These are phyloP conservation scores for Aplysina aerophoba DNA, from an alignment of 37 sponge, comb jelly and placozoan genomes.

Conservation along the genomic window DNA sequence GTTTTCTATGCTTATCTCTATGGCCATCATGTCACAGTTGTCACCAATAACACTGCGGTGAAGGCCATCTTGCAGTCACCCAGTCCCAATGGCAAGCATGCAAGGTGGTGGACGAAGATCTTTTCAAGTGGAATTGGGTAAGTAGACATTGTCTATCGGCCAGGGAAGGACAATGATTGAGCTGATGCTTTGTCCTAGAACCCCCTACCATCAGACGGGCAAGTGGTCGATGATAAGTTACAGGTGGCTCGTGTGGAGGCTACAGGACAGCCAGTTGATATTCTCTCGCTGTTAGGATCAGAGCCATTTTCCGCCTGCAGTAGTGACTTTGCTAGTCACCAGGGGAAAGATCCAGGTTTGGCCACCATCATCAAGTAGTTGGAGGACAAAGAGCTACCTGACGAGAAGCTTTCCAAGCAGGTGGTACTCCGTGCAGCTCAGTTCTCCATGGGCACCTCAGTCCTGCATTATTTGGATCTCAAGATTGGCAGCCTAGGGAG, in stretches of 20 bases:
- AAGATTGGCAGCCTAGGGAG: constrained; percentile 2
- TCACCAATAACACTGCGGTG: constrained; percentile 47
- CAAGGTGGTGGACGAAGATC: constrained; percentile 47
- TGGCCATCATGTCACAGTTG: constrained; percentile 31
- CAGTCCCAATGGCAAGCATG: constrained; percentile 42
- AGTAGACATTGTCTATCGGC: constrained; percentile 15
- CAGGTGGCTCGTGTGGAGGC: constrained; percentile 28
- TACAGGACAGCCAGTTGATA: neutral
- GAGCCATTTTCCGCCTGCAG: neutral
- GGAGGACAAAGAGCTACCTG: constrained; percentile 19
- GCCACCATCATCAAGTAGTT: constrained; percentile 24
- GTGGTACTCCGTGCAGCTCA: neutral
- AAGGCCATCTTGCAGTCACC: constrained; percentile 44
- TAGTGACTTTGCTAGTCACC: constrained; percentile 18
- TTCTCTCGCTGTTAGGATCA: neutral
- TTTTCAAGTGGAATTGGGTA: constrained; percentile 28
- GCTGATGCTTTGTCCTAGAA: constrained; percentile 47
- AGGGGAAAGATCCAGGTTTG: constrained; percentile 40
- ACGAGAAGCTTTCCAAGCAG: constrained; percentile 8
- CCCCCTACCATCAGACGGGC: no score
- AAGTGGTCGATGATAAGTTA: constrained; percentile 51
- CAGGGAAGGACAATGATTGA: constrained; percentile 37
- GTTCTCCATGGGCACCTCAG: neutral
- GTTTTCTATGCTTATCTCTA: constrained; percentile 43
- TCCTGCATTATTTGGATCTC: constrained; percentile 38